phyloP scores from a whole-genome alignment of 2,113 vertebrate species.

The Halcyon senegalensis region DNA sequence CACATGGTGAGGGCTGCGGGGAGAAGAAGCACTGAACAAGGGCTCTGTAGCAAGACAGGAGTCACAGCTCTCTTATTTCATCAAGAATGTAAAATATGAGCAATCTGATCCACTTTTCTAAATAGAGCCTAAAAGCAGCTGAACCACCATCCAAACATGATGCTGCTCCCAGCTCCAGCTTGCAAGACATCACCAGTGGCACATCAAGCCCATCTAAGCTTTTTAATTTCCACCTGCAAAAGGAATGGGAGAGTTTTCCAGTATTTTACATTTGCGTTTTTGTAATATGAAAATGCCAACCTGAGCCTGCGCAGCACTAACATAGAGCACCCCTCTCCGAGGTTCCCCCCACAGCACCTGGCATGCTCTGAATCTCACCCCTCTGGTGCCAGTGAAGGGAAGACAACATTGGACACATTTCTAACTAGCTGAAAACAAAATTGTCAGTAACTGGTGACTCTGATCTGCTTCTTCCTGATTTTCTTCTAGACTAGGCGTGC shows the following conservation, averaged over 20 bases:
- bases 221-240: not conserved
- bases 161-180: not conserved
- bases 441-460: not conserved
- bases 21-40: not conserved
- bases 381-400: not conserved
- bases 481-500: accelerated
- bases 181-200: not conserved
- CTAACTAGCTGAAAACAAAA: not conserved
- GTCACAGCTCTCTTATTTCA: not conserved
- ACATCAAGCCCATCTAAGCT: not conserved
- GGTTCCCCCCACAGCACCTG: not conserved
- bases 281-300: not conserved
- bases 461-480: accelerated
- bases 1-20: not conserved
- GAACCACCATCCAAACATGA: accelerated
- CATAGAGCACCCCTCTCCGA: accelerated
- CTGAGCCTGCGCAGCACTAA: not conserved
- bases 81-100: not conserved
- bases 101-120: not conserved
- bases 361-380: not conserved
- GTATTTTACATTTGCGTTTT: not conserved
- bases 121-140: not conserved
- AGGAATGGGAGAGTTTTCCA: not conserved
- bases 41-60: not conserved
- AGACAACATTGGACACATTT: not conserved